Conservation (phyloP, 2,113 vertebrate genomes). For the Eupsittula cactorum region DNA sequence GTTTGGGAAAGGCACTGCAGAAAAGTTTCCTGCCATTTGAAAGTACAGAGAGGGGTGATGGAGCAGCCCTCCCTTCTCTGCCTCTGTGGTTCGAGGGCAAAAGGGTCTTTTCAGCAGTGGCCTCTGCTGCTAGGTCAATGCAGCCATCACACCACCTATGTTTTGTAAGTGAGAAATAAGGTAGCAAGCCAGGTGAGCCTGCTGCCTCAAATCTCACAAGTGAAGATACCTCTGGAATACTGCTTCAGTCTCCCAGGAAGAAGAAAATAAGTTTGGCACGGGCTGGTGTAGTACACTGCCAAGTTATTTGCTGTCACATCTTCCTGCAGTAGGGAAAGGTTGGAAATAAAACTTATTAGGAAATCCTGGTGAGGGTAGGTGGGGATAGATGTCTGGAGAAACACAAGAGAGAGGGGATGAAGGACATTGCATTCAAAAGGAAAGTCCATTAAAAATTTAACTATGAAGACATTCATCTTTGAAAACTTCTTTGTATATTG, state of each 20-base stretch:
- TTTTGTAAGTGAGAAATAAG: not conserved
- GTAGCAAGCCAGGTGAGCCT: not conserved
- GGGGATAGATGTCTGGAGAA: not conserved
- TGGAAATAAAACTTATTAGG: not conserved
- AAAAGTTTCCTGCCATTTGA: not conserved
- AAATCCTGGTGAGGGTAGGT: not conserved
- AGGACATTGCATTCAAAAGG: not conserved
- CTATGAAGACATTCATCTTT: constrained; percentile 1
- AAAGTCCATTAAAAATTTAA: constrained; percentile 29
- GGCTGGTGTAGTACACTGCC: not conserved
- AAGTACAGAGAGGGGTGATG: rapidly evolving
- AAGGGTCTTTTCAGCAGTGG: not conserved
- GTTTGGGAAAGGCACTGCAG: not conserved
- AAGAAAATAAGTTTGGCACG: not conserved
- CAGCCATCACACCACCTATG: rapidly evolving
- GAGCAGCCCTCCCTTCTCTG: not conserved
- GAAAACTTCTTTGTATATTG: constrained; percentile 20
- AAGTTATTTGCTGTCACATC: not conserved
- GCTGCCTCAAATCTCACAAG: rapidly evolving
- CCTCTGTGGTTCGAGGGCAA: not conserved
- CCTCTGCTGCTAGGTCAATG: not conserved
- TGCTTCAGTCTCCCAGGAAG: not conserved
- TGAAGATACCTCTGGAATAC: not conserved
- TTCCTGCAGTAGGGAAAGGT: not conserved
- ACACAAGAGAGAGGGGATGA: not conserved